Evolutionary conservation across 2,888 invertebrate species (phyloP), one percentile per base, ranked within the genome.

Genomic region (Drosophila kokeensis): DNA sequence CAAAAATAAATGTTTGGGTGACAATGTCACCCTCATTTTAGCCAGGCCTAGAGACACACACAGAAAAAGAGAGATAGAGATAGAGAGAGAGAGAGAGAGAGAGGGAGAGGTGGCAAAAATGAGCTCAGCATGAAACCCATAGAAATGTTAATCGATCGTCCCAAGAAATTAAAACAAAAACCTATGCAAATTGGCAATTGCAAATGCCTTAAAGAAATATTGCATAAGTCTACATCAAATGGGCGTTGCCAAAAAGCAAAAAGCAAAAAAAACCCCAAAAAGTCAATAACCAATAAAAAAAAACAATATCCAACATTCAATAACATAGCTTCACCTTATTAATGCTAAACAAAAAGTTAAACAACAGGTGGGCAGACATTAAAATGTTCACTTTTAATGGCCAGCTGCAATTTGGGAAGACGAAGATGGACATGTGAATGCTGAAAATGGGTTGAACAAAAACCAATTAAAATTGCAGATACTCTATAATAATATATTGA

Each of bases 101-200:
- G 48, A 11, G 4, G n/a, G 24, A 40, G 7, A 32, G 27, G 32
- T 18, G 8, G 24, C 45, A 2, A 45, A 45, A 45, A 45, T 45
- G 24, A 45, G 30, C 36, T 18, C 30, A 29, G 45, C 60, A 61
- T 65, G 62, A 54, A 74, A 80, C 52, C 82, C 81, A 78, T 76
- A 80, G 61, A 83, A 83, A 83, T 87, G 82, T 87, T 78, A 83
- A 87, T 85, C 86, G 83, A 85, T 85, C 73, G 74, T 54, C 55
- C 53, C 59, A 73, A 75, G 76, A 79, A 79, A 85, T 87, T 87
- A 79, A 87, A 87, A 82, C 79, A 85, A 85, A 62, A 82, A 66
- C 15, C 63, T 75, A 85, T 85, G 87, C 76, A 87, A 87, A 84
- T 79, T 60, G 45, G 70, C 71, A 70, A 79, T 74, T 69, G 76